Evolutionary conservation across 1,140 invertebrate species (phyloP), one percentile per base, ranked within the genome.

Genomic region (Brachionus calyciflorus): DNA sequence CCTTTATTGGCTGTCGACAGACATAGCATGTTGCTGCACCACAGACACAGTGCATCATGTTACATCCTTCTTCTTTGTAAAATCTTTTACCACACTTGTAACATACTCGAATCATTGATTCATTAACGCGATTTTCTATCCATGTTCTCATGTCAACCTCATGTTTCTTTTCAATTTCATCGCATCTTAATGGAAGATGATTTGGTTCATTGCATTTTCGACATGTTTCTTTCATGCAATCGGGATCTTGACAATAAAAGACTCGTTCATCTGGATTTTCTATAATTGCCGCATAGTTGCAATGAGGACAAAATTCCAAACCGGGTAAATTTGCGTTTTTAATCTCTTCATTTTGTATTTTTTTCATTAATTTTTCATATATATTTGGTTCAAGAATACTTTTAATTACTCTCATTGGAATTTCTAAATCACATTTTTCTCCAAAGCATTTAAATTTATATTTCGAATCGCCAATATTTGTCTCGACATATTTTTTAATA

Each of bases 11-110:
- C 79, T 86, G 78, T 40, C 88, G 83, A 80, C 90, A 91, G 4
- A 90, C 80, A 79, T 91, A 91, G 80, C 90, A 91, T 88, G 89
- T 90, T 6, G 80, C 83, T 1, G 89, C 88, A 1, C 89, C 89
- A 85, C 90, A 91, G 0, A 81, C 44, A 82, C 90, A 91, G 1
- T 85, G 88, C 87, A 91, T 91, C 81, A 89, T 90, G 79, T 91
- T 91, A 79, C 90, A 91, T 2, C 90, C 90, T 73, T 86, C 85
- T 65, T 87, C 85, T 81, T 90, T 90, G 76, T 88, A 86, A 79
- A 89, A 90, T 21, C 86, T 83, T 28, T 84, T 85, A 17, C 86
- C 83, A 80, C 90, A 90, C 0, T 83, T 85, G 30, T 86, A 87
- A 83, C 89, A 90, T 63, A 85, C 88, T 44, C 89, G 87, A 7